Percentiles rank a stretch among this genome's conserved stretches.
Conservation (phyloP, 2,113 vertebrate species). For the Myrmophylax atrothorax region DNA sequence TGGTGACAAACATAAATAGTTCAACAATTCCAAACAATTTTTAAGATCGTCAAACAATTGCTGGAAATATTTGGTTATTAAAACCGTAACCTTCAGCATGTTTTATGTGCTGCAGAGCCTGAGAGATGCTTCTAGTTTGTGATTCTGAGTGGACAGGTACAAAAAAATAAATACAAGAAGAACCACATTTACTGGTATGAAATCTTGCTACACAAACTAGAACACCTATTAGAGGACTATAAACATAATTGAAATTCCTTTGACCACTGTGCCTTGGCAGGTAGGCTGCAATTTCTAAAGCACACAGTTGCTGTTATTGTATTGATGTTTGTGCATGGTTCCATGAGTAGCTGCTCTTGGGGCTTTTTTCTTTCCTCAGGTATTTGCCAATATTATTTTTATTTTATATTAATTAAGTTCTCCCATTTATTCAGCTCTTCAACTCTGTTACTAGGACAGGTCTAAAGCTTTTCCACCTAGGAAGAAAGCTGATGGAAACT, state of each 20-base stretch:
- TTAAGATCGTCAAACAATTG: background rate
- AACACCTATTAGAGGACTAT: background rate
- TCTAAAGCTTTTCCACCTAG: background rate
- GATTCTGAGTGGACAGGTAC: background rate
- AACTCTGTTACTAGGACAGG: background rate
- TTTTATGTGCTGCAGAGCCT: background rate
- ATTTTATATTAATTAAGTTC: background rate
- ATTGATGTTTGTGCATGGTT: conserved; percentile 37
- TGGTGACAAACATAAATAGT: background rate
- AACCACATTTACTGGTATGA: background rate
- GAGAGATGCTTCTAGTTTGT: background rate
- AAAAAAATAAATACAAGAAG: background rate
- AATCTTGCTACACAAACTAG: background rate
- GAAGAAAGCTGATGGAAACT: background rate
- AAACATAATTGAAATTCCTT: background rate
- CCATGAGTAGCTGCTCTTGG: background rate
- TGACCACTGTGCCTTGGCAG: background rate
- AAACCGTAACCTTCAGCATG: background rate
- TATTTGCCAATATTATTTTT: background rate
- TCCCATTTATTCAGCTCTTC: background rate
- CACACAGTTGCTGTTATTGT: background rate
- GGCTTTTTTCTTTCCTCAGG: background rate
- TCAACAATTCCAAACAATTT: background rate
- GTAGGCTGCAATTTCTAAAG: background rate
- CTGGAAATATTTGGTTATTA: background rate